A percentile compares a stretch with the other conserved stretches of the same genome.
phyloP scores from a whole-genome alignment of 2,113 vertebrate genomes.

The Ia io region DNA sequence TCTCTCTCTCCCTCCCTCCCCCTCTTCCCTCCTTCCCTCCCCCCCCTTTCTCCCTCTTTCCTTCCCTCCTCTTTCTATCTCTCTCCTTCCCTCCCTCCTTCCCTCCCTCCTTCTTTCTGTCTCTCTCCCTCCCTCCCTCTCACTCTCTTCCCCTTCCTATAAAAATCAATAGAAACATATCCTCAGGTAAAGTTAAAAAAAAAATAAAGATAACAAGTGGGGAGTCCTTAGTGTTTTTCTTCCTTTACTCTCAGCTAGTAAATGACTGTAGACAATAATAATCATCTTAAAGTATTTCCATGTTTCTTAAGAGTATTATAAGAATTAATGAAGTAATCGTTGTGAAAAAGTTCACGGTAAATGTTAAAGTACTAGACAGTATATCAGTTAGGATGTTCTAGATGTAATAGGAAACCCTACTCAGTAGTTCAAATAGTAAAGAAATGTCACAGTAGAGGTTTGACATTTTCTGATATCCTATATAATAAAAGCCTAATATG shows the following conservation, averaged over 20 bases:
- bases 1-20: too few relatives aligned
- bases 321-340: not conserved
- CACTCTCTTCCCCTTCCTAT: too few relatives aligned
- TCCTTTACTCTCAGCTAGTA: not conserved
- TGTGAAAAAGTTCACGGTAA: not conserved
- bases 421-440: not conserved
- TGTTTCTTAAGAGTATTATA: not conserved
- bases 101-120: too few relatives aligned
- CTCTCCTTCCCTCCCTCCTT: too few relatives aligned
- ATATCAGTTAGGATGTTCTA: not conserved
- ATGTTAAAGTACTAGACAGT: not conserved
- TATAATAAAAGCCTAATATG: too few relatives aligned
- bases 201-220: too few relatives aligned
- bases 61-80: too few relatives aligned
- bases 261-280: not conserved
- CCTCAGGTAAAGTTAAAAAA: too few relatives aligned
- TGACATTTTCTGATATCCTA: not conserved
- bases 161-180: too few relatives aligned
- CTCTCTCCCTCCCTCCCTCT: too few relatives aligned
- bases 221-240: not conserved
- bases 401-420: not conserved
- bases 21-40: too few relatives aligned
- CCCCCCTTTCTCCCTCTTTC: too few relatives aligned
- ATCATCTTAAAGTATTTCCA: not conserved
- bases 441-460: not conserved